Evolutionary conservation across 2,888 invertebrate genomes (phyloP), one percentile per base, ranked within the genome.

Genomic region (Melikaiella ostensackeni): DNA sequence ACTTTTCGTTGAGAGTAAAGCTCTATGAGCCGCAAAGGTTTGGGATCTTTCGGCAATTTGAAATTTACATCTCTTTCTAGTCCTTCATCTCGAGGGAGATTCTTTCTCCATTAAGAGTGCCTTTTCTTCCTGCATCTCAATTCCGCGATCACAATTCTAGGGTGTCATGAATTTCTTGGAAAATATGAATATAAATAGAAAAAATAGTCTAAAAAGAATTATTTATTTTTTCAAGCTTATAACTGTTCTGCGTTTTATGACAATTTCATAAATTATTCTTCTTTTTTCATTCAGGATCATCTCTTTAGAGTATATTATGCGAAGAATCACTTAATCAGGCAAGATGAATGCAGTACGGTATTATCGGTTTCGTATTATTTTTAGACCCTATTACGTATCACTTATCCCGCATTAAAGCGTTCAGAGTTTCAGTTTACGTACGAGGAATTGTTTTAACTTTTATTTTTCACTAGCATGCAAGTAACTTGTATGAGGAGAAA

Each of bases 321-420:
- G 19, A 46, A 27, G 27, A 42, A 66, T 46, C 27, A 27, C 27
- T 66, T 66, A 66, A 66, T 66, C 30, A 50, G 24, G 42, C 16
- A 50, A 50, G 50, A 50, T 33, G 30, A 50, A 70, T 70, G 70
- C 46, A 50, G 46, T 30, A 50, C 19, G 16, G 6, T 19, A 42
- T 66, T 55, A 70, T 70, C 13, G 33, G 50, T 30, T 70, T 30
- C 27, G 70, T 70, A 30, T 70, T 50, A 70, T 70, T 50, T 50
- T 50, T 50, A 33, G 50, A 70, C 50, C 50, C 21, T 50, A 70
- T 30, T 4, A 30, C 2, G 30, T 30, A 30, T 2, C 30, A 30
- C 30, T 30, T 30, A 3, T 30, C 4, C 4, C 4, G 30, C 30
- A 30, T 30, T n/a, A n/a, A n/a, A n/a, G n/a, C n/a, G n/a, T n/a